phyloP scores from a whole-genome alignment of 2,113 vertebrate species.

The Myanophis thanlyinensis region DNA sequence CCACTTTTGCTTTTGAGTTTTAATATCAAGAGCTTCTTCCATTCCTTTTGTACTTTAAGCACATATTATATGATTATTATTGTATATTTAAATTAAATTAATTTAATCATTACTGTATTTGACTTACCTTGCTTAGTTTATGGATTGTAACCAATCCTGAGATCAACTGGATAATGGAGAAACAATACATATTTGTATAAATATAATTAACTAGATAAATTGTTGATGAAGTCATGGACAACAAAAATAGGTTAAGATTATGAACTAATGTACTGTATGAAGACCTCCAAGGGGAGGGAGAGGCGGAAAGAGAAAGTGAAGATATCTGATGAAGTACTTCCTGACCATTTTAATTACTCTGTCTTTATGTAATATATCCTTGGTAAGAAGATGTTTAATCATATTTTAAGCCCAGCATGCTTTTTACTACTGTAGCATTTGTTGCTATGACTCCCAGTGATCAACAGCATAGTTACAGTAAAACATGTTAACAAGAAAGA shows the following conservation, averaged over 20 bases:
- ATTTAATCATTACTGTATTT: not conserved
- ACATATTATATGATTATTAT: not conserved
- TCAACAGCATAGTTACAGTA: not conserved
- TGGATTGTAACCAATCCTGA: not conserved
- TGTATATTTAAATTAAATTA: not conserved
- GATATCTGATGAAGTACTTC: not conserved
- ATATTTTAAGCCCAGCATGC: not conserved
- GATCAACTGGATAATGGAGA: not conserved
- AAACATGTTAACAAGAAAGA: not conserved
- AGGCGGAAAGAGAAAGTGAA: not conserved
- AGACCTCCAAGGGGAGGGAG: not conserved
- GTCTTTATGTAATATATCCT: not conserved
- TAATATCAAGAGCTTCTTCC: not conserved
- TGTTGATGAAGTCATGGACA: slow-evolving; percentile 7
- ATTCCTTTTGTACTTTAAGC: not conserved
- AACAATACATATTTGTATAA: not conserved
- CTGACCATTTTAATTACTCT: not conserved
- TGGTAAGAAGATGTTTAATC: not conserved
- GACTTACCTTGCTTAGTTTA: not conserved
- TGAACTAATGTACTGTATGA: not conserved
- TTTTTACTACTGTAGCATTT: not conserved
- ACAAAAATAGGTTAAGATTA: not conserved
- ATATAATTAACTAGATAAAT: slow-evolving; percentile 2
- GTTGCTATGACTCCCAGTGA: not conserved
- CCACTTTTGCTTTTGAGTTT: not conserved